Base-by-base conservation (phyloP, 2,797 vertebrate species). In the Tragelaphus eurycerus region DNA sequence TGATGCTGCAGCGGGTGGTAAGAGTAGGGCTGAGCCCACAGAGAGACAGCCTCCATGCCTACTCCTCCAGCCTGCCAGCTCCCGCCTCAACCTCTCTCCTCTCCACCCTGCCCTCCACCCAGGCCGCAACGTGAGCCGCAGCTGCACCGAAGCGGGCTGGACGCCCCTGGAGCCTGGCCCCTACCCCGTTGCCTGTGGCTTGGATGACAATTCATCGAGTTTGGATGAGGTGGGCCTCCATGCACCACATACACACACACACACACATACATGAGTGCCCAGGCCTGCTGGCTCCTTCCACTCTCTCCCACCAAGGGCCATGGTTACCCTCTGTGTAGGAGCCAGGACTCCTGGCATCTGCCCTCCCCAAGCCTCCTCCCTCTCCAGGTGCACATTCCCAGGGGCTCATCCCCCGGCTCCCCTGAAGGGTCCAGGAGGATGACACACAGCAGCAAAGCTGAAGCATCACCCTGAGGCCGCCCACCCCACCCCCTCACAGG, bases 61-160 rank as follows among this genome's bases (percentile, higher is more conserved):
- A 0, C 85, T n/a, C 19, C 57, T 14, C 5, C 4, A 21, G 5
- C 57, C 14, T 19, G 2, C 15, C 52, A 67, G 10, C n/a, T 9
- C 55, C 84, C 2, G 4, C 27, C 54, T 93, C 83, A 94, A 7
- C 78, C 54, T 84, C 17, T 57, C 38, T 62, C 81, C 64, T 64
- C 60, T n/a, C 34, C 38, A 1, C 13, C 50, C 7, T 1, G n/a
- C 93, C 79, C 25, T 94, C 67, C 29, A 87, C 93, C n/a, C 97
- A 99, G 99, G 99, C 92, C 99, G 99, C 82, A 99, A 99, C 4
- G 99, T 99, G 97, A 99, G 99, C 93, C 99, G 99, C 97, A 99
- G 98, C 93, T 99, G 99, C 96, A 99, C 99, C 0, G 98, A 97
- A 2, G 98, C 99, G 1, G 99, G 99, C 95, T 99, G 99, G 99